phyloP scores from a whole-genome alignment of 2,113 vertebrate species.

The Oncorhynchus nerka region DNA sequence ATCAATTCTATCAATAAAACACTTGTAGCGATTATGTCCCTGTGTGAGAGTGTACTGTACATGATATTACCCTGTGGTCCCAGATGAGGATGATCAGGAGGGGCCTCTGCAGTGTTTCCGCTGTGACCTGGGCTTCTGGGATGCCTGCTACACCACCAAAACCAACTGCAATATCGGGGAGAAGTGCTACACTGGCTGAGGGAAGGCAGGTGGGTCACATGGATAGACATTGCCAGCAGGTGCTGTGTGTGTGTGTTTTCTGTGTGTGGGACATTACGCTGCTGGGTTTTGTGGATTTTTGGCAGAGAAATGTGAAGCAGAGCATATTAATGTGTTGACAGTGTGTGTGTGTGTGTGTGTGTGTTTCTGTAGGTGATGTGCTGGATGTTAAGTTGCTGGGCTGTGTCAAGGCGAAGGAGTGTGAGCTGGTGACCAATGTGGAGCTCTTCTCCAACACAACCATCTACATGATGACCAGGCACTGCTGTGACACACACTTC shows the following conservation, averaged over 20 bases:
- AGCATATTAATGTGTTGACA: neutral
- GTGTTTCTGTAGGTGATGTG: slow-evolving; percentile 40
- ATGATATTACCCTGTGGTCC: neutral
- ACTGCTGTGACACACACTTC: slow-evolving; percentile 64
- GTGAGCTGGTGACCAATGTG: slow-evolving; percentile 38
- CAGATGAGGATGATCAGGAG: neutral
- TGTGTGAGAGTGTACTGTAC: neutral
- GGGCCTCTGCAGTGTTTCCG: slow-evolving; percentile 57
- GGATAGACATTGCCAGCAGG: neutral
- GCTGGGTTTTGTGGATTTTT: neutral
- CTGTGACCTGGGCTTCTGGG: slow-evolving; percentile 70
- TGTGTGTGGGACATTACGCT: neutral
- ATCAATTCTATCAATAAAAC: too few species aligned
- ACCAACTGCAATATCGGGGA: slow-evolving; percentile 59
- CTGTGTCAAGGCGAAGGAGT: slow-evolving; percentile 58
- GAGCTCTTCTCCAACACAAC: slow-evolving; percentile 50
- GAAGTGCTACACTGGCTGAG: slow-evolving; percentile 63
- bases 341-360: neutral
- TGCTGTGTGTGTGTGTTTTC: neutral
- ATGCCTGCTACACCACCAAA: slow-evolving; percentile 62
- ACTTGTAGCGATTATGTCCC: neutral
- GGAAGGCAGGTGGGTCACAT: slow-evolving; percentile 58
- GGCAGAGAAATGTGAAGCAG: slow-evolving; percentile 50
- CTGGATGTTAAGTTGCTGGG: slow-evolving; percentile 65
- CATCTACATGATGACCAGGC: slow-evolving; percentile 65